Evolutionary conservation across 2,113 vertebrate species (phyloP), one percentile per base, ranked within the genome.

Genomic region (Nycticorax nycticorax): DNA sequence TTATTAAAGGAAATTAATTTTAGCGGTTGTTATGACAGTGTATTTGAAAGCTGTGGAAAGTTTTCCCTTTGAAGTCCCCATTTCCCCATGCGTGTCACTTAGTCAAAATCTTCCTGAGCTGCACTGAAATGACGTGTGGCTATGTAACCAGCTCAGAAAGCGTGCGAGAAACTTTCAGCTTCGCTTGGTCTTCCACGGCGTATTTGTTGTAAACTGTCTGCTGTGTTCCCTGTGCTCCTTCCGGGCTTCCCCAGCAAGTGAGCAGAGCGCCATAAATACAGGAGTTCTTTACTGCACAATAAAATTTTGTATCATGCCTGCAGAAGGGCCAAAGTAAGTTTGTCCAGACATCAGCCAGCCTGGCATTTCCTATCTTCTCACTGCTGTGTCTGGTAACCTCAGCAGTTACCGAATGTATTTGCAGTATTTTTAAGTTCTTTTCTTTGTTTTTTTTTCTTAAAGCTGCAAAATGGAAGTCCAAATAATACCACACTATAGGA

Each of bases 1-100:
- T 66, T 88, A 59, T 50, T 91, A 66, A 91, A 63, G 59, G 78
- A 88, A 86, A 93, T 86, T 23, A 41, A 33, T 88, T n/a, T 50
- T 37, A 63, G 22, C 56, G 66, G 64, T 82, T 72, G 39, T 52
- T 84, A n/a, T 28, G 62, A 55, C 26, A 2, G 3, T 37, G 4
- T 35, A 4, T 60, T 92, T 68, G 47, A 77, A 78, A 91, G 73
- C 62, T 67, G 63, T 32, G 91, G 72, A 48, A 86, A 71, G 64
- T 91, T 94, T 87, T 91, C 64, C 73, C 43, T 85, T 74, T 71
- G 3, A 52, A 71, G 68, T 64, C 73, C n/a, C 12, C 9, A 1
- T 80, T 92, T 89, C 73, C 43, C 87, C 76, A 11, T 1, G 2
- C 6, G 2, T 68, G 20, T 87, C 56, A 9, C 47, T 92, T 39